These are phyloP conservation scores for Diabrotica virgifera DNA, from an alignment of 1,140 invertebrate species.

Conservation along the genomic window DNA sequence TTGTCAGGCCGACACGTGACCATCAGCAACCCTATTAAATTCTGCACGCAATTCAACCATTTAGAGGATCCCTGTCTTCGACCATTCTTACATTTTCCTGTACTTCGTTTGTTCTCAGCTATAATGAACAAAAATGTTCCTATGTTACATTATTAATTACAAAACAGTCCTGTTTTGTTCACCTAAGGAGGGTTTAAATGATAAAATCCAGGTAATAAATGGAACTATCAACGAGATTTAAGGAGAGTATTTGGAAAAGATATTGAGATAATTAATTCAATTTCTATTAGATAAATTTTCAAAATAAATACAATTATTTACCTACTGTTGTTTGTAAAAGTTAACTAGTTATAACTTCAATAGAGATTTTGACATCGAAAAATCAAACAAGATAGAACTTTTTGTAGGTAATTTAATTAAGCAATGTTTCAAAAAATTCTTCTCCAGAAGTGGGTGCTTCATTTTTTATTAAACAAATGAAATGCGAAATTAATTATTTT, in stretches of 20 bases:
- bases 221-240: not conserved
- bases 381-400: too few relatives aligned
- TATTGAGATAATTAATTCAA: too few relatives aligned
- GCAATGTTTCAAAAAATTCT: too few relatives aligned
- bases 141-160: conserved; percentile 12
- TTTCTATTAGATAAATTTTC: too few relatives aligned
- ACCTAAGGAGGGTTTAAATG: not conserved
- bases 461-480: too few relatives aligned
- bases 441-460: too few relatives aligned
- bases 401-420: too few relatives aligned
- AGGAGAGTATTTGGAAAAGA: not conserved
- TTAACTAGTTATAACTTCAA: too few relatives aligned
- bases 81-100: not conserved
- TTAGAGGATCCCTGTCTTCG: not conserved
- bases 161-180: not conserved
- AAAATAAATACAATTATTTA: too few relatives aligned
- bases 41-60: conserved; percentile 5
- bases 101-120: conserved; percentile 5
- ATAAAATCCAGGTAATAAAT: conserved; percentile 19
- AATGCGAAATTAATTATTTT: too few relatives aligned
- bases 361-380: too few relatives aligned
- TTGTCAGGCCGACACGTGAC: conserved; percentile 6
- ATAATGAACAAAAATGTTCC: conserved; percentile 10
- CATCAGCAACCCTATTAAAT: conserved; percentile 9
- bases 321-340: too few relatives aligned